Evolutionary conservation across 2,888 invertebrate genomes (phyloP).

Genomic region (Eupithecia tripunctaria): DNA sequence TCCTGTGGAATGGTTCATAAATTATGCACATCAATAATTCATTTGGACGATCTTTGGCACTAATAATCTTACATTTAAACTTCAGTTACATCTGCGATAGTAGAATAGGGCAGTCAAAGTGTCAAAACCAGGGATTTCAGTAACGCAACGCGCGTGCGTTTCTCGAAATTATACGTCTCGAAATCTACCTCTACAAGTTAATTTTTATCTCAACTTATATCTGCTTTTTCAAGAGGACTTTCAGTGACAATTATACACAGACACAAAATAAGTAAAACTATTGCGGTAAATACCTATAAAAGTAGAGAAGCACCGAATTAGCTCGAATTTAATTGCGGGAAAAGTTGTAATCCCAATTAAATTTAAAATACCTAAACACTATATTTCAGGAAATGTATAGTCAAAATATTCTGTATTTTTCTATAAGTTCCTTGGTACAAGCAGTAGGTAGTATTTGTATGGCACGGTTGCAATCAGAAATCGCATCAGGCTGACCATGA

Average conservation of each 20-base stretch:
- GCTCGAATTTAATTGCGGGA: background rate
- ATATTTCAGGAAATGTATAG: background rate
- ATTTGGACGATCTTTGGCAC: slow-evolving; percentile 84
- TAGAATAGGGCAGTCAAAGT: slow-evolving; percentile 63
- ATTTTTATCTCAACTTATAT: background rate
- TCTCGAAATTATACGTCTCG: background rate
- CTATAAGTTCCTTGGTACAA: background rate
- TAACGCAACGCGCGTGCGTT: slow-evolving; percentile 3
- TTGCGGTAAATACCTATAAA: background rate
- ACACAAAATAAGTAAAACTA: background rate
- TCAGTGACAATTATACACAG: background rate
- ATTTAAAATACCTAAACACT: background rate
- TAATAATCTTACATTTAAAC: slow-evolving; percentile 71
- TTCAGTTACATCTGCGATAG: slow-evolving; percentile 62
- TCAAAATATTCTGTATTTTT: background rate
- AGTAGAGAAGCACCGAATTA: background rate
- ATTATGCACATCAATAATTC: slow-evolving; percentile 69
- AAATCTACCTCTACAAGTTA: background rate
- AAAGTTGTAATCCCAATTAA: background rate
- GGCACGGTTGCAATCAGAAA: slow-evolving; percentile 10
- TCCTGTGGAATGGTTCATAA: slow-evolving; percentile 75
- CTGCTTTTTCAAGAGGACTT: background rate
- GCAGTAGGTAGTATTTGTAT: background rate
- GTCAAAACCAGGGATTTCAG: slow-evolving; percentile 8
- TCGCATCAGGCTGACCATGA: background rate